These are phyloP conservation scores for Oryzaephilus surinamensis DNA, from an alignment of 1,140 invertebrate genomes.

Conservation along the genomic window DNA sequence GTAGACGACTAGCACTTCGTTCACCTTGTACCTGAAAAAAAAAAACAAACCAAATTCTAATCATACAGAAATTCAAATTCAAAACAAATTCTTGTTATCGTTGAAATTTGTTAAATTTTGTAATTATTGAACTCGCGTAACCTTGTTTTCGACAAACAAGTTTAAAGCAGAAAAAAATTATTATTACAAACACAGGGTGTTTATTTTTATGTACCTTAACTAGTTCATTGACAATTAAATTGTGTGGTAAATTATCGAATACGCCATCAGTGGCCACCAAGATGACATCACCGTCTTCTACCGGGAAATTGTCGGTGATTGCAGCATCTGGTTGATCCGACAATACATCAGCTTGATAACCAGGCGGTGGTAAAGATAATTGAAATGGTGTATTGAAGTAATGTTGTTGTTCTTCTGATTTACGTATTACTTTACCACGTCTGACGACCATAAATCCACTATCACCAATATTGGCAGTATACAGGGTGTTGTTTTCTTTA, in stretches of 20 bases:
- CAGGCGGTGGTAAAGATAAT: conserved; percentile 83
- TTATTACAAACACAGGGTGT: too few species aligned
- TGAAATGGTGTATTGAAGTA: conserved; percentile 99
- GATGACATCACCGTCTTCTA: conserved; percentile 92
- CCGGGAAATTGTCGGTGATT: conserved; percentile 78
- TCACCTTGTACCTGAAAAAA: conserved; percentile 48
- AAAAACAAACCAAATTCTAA: neutral
- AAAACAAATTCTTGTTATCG: too few species aligned
- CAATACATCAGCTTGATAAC: conserved; percentile 69
- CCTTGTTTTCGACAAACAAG: too few species aligned
- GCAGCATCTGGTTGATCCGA: conserved; percentile 89
- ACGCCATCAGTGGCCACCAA: conserved; percentile 94
- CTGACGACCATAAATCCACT: conserved; percentile 92
- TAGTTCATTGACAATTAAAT: conserved; percentile 73
- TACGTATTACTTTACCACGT: conserved; percentile 73
- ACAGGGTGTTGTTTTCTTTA: conserved; percentile 76
- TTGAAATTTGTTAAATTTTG: too few species aligned
- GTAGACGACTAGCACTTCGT: conserved; percentile 61
- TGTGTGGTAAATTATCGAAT: conserved; percentile 94
- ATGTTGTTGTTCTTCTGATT: conserved; percentile 93
- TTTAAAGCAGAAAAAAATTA: too few species aligned
- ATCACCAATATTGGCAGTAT: conserved; percentile 97
- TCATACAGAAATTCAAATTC: too few species aligned
- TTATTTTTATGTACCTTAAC: conserved; percentile 42
- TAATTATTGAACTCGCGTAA: too few species aligned